phyloP scores from a whole-genome alignment of 1,140 invertebrate genomes.

The Propsilocerus akamusi region DNA sequence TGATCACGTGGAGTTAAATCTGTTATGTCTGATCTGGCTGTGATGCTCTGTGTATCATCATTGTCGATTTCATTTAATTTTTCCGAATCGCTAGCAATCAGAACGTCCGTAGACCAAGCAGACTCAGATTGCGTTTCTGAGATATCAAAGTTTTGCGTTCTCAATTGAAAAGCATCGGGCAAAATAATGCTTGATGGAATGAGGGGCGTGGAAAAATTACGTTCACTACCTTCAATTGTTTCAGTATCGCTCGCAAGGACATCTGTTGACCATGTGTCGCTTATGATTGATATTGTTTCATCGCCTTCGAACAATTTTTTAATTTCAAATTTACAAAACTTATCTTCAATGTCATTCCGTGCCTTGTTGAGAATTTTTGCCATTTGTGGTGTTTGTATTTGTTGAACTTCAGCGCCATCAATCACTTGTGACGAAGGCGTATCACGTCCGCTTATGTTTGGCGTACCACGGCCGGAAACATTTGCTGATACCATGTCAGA shows the following conservation, averaged over 20 bases:
- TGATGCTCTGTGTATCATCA: conserved; percentile 58
- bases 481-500: conserved; percentile 96
- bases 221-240: conserved; percentile 49
- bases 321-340: conserved; percentile 98
- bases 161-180: conserved; percentile 11
- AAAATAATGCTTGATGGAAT: conserved; percentile 21
- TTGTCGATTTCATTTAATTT: conserved; percentile 74
- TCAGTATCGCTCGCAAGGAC: conserved; percentile 89
- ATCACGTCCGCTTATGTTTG: conserved; percentile 64
- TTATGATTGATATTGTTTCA: conserved; percentile 87
- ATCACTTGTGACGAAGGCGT: conserved; percentile 86
- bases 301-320: conserved; percentile 74
- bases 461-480: conserved; percentile 71
- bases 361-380: conserved; percentile 52
- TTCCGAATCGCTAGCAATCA: conserved; percentile 79
- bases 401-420: conserved; percentile 45
- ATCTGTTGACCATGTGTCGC: conserved; percentile 95
- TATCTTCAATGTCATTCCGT: conserved; percentile 87
- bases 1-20: conserved; percentile 24
- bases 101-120: conserved; percentile 93
- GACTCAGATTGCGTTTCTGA: conserved; percentile 83
- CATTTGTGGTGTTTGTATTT: conserved; percentile 28
- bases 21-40: conserved; percentile 37
- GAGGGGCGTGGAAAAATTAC: conserved; percentile 24
- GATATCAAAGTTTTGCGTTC: conserved; percentile 32